Evolutionary conservation across 2,113 vertebrate species (phyloP), one percentile per base, ranked within the genome.

Genomic region (Hippocampus barbouri): DNA sequence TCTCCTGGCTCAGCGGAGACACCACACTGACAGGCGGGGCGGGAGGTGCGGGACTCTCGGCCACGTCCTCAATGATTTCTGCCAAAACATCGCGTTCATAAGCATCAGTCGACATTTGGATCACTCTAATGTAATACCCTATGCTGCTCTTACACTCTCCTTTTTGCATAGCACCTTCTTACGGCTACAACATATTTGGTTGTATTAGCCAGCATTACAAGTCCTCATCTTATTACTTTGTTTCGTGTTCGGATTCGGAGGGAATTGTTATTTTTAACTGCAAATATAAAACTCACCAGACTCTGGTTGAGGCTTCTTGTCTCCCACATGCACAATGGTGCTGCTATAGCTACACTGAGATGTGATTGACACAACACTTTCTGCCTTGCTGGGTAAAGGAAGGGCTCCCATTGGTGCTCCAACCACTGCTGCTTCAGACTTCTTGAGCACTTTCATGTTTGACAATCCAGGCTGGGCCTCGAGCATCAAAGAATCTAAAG

Each of bases 261-360:
- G 16, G 59, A 61, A 61, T 18, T 27, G 15, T 16, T 25, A 27
- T 27, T 30, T 60, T 30, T 15, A 60, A 60, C 40, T 45, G 63
- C 30, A n/a, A 15, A 66, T 64, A 27, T 43, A 43, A 34, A 27
- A 57, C 83, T 80, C 66, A 98, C 97, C 97, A 77, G 94, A 92
- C 83, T 98, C 96, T 0, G 94, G 94, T 30, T 93, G 95, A 1
- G 90, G 71, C 81, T 98, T 98, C 85, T 98, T 98, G 92, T 99
- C 97, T 56, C 96, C 96, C 40, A 98, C 96, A 0, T 99, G 97
- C 61, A 98, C 97, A 10, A 98, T 95, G 83, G 97, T 98, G 84
- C 97, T 99, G 79, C 97, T 97, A 90, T 97, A 97, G 89, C 96
- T 98, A 90, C 97, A 97, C 85, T 96, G 96, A 67, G 96, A 98